Conservation (phyloP, 2,888 invertebrate genomes). For the Dicyrtomina minuta region DNA sequence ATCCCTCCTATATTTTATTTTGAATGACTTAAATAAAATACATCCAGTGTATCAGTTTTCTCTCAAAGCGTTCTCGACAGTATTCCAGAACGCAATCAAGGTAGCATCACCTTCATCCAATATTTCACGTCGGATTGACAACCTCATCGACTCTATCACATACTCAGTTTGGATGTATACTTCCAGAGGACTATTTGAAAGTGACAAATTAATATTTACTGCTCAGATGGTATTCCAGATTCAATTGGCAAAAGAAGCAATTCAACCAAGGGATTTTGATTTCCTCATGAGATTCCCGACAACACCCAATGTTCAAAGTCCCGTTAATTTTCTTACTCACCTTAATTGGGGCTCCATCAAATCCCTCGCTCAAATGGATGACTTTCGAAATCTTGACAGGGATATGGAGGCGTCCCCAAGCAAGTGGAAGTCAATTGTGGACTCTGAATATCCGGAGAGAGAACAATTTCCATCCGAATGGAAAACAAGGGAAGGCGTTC, state of each 20-base stretch:
- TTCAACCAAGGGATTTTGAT: slow-evolving; percentile 81
- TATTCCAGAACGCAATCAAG: slow-evolving; percentile 75
- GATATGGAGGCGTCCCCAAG: slow-evolving; percentile 92
- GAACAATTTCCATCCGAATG: slow-evolving; percentile 98
- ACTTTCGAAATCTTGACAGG: slow-evolving; percentile 79
- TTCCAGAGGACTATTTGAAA: slow-evolving; percentile 89
- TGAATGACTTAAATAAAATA: slow-evolving; percentile 92
- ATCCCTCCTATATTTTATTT: slow-evolving; percentile 88
- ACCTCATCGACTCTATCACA: slow-evolving; percentile 91
- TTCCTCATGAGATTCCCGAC: slow-evolving; percentile 89
- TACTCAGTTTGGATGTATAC: slow-evolving; percentile 95
- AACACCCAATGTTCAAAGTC: slow-evolving; percentile 87
- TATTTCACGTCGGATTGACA: slow-evolving; percentile 75
- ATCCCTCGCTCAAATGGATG: slow-evolving; percentile 83
- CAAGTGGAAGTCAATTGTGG: slow-evolving; percentile 93
- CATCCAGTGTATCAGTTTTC: slow-evolving; percentile 98
- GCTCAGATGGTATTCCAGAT: slow-evolving; percentile 96
- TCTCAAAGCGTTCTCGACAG: slow-evolving; percentile 68
- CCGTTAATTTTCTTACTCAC: slow-evolving; percentile 91
- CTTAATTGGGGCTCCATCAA: slow-evolving; percentile 94
- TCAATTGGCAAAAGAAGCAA: slow-evolving; percentile 81
- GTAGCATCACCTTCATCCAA: slow-evolving; percentile 79
- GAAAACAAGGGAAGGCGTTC: slow-evolving; percentile 92
- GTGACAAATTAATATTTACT: slow-evolving; percentile 93
- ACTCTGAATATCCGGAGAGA: slow-evolving; percentile 90